Base-by-base conservation (phyloP, 53 echinoderm and acorn worm genomes). In the Echinarachnius parma region DNA sequence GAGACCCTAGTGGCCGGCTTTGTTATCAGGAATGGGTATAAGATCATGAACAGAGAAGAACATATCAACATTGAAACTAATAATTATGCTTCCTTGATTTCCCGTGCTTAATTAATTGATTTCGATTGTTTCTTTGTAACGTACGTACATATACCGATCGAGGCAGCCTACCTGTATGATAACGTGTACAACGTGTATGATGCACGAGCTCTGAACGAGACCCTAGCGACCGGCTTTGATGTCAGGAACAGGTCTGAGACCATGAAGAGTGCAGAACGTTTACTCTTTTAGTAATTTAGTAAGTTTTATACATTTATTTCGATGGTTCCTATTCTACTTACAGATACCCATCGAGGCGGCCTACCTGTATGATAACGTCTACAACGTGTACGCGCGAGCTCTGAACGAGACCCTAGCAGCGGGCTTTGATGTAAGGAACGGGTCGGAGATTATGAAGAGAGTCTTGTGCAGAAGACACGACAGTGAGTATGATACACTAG, bases 101-200 rank as follows among this genome's bases (percentile, higher is more conserved):
- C n/a, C n/a, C n/a, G n/a, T n/a, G n/a, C n/a, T n/a, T n/a, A n/a
- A n/a, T n/a, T n/a, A n/a, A n/a, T n/a, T n/a, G n/a, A n/a, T n/a
- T n/a, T n/a, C n/a, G n/a, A n/a, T n/a, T n/a, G n/a, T n/a, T n/a
- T n/a, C n/a, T n/a, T n/a, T n/a, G n/a, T n/a, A n/a, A n/a, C n/a
- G n/a, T n/a, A n/a, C n/a, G n/a, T n/a, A n/a, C 25, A 98, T 91
- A 80, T 91, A 9, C 80, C 83, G 10, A 82, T 78, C 26, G 88
- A 85, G 52, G 98, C 98, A 31, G 83, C 86, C 18, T 88, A 88
- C 62, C 68, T 98, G 20, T 98, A 88, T 29, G 98, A 98, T 61
- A 86, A 91, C 4, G 86, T 98, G 11, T 66, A 68, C 61, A 83
- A 83, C 42, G 48, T 91, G 13, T 98, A 90, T 46, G 87, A 87